phyloP scores from a whole-genome alignment of 2,888 invertebrate species.

The Keiferia lycopersicella region DNA sequence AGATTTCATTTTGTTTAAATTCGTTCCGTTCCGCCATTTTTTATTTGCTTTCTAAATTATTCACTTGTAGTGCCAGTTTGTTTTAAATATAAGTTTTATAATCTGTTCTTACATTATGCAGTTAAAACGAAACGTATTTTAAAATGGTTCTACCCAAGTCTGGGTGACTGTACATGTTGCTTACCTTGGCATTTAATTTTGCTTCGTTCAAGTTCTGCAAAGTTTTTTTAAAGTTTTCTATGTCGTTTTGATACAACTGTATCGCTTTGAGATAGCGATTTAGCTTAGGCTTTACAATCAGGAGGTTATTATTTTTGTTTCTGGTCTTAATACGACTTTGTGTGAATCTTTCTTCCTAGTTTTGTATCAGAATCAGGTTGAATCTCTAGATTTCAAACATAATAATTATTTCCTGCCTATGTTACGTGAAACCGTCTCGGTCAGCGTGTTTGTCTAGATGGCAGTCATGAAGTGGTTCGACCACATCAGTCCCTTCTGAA shows the following conservation, averaged over 20 bases:
- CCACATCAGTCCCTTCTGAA: too few relatives aligned
- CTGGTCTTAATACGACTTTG: too few relatives aligned
- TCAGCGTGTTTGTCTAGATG: too few relatives aligned
- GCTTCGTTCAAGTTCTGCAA: conserved; percentile 25
- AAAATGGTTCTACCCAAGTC: conserved; percentile 25
- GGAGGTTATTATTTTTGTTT: too few relatives aligned
- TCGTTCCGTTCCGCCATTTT: conserved; percentile 30
- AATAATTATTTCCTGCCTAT: too few relatives aligned
- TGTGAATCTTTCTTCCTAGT: too few relatives aligned
- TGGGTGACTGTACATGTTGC: conserved; percentile 61
- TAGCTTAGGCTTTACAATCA: too few relatives aligned
- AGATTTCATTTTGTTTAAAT: conserved; percentile 31
- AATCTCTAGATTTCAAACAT: too few relatives aligned
- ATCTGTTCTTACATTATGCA: not conserved
- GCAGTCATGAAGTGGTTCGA: too few relatives aligned
- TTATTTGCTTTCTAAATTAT: conserved; percentile 36
- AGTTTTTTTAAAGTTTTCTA: not conserved
- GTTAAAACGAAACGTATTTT: conserved; percentile 30
- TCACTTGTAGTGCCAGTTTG: conserved; percentile 35
- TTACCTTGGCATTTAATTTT: conserved; percentile 74
- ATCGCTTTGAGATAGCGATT: not conserved
- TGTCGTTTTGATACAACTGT: not conserved
- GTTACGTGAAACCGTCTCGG: too few relatives aligned
- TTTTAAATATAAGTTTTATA: conserved; percentile 34
- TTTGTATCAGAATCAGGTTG: too few relatives aligned